Base-by-base conservation (phyloP, 2,797 vertebrate species). In the Poeciliopsis turneri region DNA sequence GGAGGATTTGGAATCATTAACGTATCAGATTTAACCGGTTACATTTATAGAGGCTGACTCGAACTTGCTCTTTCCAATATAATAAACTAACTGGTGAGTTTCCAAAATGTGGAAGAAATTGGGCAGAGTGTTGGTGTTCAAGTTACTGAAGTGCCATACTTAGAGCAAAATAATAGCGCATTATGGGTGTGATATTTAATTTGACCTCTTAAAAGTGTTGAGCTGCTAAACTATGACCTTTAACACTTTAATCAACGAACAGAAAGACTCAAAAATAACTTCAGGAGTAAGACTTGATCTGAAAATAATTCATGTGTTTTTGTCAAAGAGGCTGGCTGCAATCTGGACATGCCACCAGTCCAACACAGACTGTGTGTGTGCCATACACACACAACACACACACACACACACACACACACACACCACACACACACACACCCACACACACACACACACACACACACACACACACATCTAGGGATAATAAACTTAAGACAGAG, bases 21-120 rank as follows among this genome's bases (percentile, higher is more conserved):
- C 23, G 77, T 75, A 78, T 85, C 82, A 46, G 43, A 68, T 90
- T 88, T 82, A 81, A 68, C 55, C 51, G 80, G 55, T 86, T 79
- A 84, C 39, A 84, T 74, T 71, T 33, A 73, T 74, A 79, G n/a
- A 55, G 53, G 53, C 33, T 69, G 39, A 47, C 20, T 76, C 57
- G 0, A 61, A 70, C 28, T 45, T 13, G 6, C 3, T 72, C 41
- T 41, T 74, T 77, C 78, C 81, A 84, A 79, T 23, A 53, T 64
- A 78, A 76, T 80, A 77, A 20, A 12, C 28, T 51, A 57, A 86
- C 46, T 76, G 85, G 75, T 76, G 73, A 45, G 82, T 74, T 72
- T 88, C 88, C 84, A 88, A 81, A 87, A 81, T n/a, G 69, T 78
- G 16, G 41, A 43, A 18, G 66, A 36, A 64, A 77, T 45, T 81